Evolutionary conservation across 2,113 vertebrate genomes (phyloP), one percentile per base, ranked within the genome.

Genomic region (Pelecanoides urinatrix): DNA sequence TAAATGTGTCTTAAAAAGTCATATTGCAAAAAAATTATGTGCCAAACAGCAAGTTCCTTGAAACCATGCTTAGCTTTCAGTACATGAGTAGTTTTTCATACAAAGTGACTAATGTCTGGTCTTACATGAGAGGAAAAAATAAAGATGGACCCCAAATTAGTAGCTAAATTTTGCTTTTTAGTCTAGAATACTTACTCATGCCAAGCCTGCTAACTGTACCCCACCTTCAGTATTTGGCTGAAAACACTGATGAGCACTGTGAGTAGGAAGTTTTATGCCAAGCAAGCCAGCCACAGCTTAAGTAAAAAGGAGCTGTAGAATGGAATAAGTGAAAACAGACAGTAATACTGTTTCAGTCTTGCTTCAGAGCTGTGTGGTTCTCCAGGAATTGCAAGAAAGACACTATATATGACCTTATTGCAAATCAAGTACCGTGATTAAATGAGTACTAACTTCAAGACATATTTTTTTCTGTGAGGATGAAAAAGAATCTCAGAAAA

Each of bases 281-380:
- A 91, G 47, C 47, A 77, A 94, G 34, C 36, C 83, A 94, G 61
- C 80, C 76, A 1, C 42, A 84, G 67, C 73, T 94, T 65, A 65
- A 93, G 52, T 71, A 44, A 68, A 83, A 95, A 55, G 65, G 61
- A 93, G 75, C 73, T 84, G 87, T 29, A 84, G 82, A 88, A 70
- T 20, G 36, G 76, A 61, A 30, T 92, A 95, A 97, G 71, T 95
- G 90, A 79, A 92, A 96, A 65, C 87, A 92, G 91, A 72, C 62
- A 36, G 42, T 73, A 78, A 55, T 63, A 65, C 45, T 71, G 16
- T 72, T 96, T 95, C 83, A 58, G 62, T 76, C 62, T 91, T 0
- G 1, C 56, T 92, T 76, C 71, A 88, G 79, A 90, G 74, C 71
- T 0, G 1, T 87, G 36, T 81, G 58, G 32, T 87, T 91, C 89